Evolutionary conservation across 2,113 vertebrate genomes (phyloP), one percentile per base, ranked within the genome.

Genomic region (Chloroceryle aenea): DNA sequence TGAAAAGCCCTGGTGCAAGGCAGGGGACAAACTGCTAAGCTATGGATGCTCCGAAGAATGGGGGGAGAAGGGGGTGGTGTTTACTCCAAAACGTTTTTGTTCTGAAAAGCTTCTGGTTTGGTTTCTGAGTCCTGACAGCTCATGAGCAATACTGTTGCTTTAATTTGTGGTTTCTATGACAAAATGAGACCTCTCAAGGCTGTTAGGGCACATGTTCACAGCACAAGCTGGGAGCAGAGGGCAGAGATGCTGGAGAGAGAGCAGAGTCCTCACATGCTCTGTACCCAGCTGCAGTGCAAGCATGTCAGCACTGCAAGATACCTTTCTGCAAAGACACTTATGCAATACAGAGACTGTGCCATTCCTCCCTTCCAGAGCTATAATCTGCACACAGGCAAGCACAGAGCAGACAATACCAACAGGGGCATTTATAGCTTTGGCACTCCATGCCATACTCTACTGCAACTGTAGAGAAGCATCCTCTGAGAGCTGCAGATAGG

Each of bases 141-240:
- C 42, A 58, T 15, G 9, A 71, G n/a, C 36, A 78, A 71, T n/a
- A 47, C 52, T 29, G 34, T n/a, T 80, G 23, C 29, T 84, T 48
- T 69, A 74, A 66, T 10, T 23, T 74, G 59, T 36, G 48, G 17
- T 38, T 73, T 42, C 74, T 66, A 0, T 26, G n/a, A 77, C 36
- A 74, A 95, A 87, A 85, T 72, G 34, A 79, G 52, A 58, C 47
- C 42, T 75, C 42, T 75, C n/a, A 48, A 40, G 52, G 71, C 27
- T 48, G 62, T 76, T 17, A 62, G n/a, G 36, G 23, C 52, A 34
- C 9, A 8, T 6, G 32, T 19, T 29, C 43, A 74, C 50, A 85
- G n/a, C 0, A 0, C 32, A 29, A 3, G 1, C 6, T 40, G 27
- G 45, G 19, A 77, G 34, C 22, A 56, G 62, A 30, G 9, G 48